Evolutionary conservation across 2,888 invertebrate genomes (phyloP).

Genomic region (Brachypalpus laphriformis): DNA sequence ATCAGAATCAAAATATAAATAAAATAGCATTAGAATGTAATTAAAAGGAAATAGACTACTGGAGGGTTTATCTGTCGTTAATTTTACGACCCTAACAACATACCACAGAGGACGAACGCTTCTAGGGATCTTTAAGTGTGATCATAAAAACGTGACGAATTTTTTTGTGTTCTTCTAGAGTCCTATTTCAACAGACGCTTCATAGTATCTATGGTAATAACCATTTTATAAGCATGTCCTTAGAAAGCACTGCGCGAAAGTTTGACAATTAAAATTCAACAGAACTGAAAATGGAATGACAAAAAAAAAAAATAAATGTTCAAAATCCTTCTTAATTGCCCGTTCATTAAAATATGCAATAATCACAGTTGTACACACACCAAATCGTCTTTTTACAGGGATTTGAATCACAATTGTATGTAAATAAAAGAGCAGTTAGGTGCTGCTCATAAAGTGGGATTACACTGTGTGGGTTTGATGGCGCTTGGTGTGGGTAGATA

Average conservation of each 20-base stretch:
- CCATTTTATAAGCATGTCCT: conserved; percentile 15
- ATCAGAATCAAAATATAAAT: conserved; percentile 23
- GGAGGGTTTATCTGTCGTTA: conserved; percentile 20
- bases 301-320: neutral
- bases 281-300: neutral
- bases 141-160: conserved; percentile 1
- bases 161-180: neutral
- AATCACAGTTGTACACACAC: conserved; percentile 33
- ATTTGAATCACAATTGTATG: conserved; percentile 35
- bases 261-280: conserved; percentile 41
- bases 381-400: neutral
- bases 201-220: conserved; percentile 32
- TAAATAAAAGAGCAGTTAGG: conserved; percentile 25
- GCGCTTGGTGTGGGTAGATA: neutral
- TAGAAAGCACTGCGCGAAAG: conserved; percentile 29
- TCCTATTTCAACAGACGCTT: neutral
- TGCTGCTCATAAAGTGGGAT: conserved; percentile 26
- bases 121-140: neutral
- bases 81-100: conserved; percentile 8
- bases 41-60: neutral
- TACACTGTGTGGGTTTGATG: conserved; percentile 1
- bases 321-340: conserved; percentile 28
- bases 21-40: conserved; percentile 16
- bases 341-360: conserved; percentile 43
- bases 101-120: neutral